A percentile compares a stretch with the other conserved stretches of the same genome.
Conservation (phyloP, 2,888 invertebrate species). For the Cancer borealis region DNA sequence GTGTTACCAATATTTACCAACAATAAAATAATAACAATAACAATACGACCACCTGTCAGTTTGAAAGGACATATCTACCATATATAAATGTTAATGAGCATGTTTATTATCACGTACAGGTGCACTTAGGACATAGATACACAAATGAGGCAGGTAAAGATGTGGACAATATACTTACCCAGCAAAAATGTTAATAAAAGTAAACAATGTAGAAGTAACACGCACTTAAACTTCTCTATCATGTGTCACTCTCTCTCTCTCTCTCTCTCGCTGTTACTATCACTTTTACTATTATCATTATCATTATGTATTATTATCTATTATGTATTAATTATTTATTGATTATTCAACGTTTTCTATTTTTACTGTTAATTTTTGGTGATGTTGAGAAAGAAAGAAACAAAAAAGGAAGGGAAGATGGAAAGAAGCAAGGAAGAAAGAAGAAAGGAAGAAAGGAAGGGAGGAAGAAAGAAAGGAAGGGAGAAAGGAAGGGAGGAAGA, state of each 20-base stretch:
- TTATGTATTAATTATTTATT: no score
- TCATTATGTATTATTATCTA: no score
- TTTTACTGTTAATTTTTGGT: no score
- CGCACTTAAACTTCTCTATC: no score
- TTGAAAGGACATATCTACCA: background rate
- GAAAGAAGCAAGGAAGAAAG: background rate
- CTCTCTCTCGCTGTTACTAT: no score
- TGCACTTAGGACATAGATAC: no score
- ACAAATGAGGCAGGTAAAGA: background rate
- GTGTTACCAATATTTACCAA: background rate
- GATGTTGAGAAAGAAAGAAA: background rate
- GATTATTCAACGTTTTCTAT: no score
- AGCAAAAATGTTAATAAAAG: background rate
- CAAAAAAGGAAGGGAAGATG: background rate
- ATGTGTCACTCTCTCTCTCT: no score
- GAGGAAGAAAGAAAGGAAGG: background rate
- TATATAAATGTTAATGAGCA: background rate
- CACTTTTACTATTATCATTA: no score
- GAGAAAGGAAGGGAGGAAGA: background rate
- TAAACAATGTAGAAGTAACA: no score
- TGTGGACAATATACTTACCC: background rate
- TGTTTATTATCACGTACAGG: background rate
- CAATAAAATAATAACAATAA: background rate
- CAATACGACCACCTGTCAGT: background rate
- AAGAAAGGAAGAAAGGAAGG: background rate